These are phyloP conservation scores for Bombylius major DNA, from an alignment of 2,888 invertebrate genomes.

Conservation along the genomic window DNA sequence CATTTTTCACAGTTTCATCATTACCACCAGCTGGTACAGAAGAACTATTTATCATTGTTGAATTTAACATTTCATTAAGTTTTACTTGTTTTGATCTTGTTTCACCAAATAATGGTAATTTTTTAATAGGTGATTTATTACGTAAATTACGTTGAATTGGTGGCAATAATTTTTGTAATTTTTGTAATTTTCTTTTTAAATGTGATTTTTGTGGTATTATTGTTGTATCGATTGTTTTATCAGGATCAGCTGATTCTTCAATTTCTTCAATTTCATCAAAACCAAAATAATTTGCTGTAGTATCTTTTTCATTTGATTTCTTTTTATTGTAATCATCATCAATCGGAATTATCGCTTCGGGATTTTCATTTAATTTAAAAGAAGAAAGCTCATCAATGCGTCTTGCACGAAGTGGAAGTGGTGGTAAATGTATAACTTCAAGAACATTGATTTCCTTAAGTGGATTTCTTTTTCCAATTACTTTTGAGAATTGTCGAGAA, in stretches of 20 bases:
- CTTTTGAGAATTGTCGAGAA: not conserved
- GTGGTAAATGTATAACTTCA: conserved; percentile 25
- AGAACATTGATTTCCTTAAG: conserved; percentile 28
- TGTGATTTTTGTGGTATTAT: not conserved
- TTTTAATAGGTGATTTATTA: too few species aligned
- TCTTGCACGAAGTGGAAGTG: not conserved
- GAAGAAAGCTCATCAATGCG: not conserved
- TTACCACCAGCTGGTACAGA: not conserved
- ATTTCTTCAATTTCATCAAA: not conserved
- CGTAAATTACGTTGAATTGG: not conserved
- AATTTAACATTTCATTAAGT: not conserved
- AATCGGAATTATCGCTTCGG: too few species aligned
- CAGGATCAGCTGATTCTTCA: too few species aligned
- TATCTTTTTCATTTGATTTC: not conserved
- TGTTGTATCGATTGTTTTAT: not conserved
- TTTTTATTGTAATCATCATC: too few species aligned
- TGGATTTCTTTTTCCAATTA: conserved; percentile 23
- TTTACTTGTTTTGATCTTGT: not conserved
- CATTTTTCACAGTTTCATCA: too few species aligned
- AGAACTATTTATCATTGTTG: not conserved
- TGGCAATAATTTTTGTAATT: not conserved
- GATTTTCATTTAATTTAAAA: not conserved
- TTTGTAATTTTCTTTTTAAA: not conserved
- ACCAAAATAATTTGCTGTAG: not conserved
- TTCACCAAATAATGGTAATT: too few species aligned